phyloP scores from a whole-genome alignment of 2,113 vertebrate genomes.

The Aviceda subcristata region DNA sequence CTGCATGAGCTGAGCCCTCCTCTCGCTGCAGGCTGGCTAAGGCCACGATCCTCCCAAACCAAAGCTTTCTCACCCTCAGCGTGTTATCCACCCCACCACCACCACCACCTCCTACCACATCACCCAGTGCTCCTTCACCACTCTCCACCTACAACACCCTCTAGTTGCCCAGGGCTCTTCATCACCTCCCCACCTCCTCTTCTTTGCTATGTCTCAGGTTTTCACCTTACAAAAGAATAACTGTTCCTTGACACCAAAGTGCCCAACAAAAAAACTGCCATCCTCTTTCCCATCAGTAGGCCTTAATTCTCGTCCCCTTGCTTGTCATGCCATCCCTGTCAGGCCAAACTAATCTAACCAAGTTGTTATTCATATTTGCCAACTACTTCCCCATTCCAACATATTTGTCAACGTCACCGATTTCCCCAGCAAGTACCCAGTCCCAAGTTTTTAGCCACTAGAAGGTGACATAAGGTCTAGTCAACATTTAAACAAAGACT shows the following conservation, averaged over 20 bases:
- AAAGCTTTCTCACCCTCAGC: background rate
- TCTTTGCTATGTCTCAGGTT: background rate
- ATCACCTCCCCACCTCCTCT: background rate
- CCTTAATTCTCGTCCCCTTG: background rate
- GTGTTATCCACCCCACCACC: background rate
- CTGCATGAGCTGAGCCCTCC: background rate
- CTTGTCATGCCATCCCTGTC: background rate
- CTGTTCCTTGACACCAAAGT: background rate
- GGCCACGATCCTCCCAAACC: background rate
- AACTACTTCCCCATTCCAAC: background rate
- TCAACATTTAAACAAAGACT: background rate
- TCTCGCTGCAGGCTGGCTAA: background rate
- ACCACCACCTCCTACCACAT: background rate
- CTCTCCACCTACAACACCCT: background rate
- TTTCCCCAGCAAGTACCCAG: background rate
- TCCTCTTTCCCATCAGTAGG: background rate
- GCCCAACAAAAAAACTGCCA: background rate
- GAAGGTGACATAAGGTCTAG: background rate
- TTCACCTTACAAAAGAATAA: background rate
- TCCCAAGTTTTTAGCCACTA: background rate
- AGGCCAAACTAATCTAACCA: background rate
- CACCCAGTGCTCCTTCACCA: background rate
- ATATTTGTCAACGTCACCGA: background rate
- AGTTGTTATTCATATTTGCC: background rate
- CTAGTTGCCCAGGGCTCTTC: background rate